A percentile compares a stretch with the other conserved stretches of the same genome.
These are phyloP conservation scores for Galeopterus variegatus DNA, from an alignment of 2,113 vertebrate genomes.

Conservation along the genomic window DNA sequence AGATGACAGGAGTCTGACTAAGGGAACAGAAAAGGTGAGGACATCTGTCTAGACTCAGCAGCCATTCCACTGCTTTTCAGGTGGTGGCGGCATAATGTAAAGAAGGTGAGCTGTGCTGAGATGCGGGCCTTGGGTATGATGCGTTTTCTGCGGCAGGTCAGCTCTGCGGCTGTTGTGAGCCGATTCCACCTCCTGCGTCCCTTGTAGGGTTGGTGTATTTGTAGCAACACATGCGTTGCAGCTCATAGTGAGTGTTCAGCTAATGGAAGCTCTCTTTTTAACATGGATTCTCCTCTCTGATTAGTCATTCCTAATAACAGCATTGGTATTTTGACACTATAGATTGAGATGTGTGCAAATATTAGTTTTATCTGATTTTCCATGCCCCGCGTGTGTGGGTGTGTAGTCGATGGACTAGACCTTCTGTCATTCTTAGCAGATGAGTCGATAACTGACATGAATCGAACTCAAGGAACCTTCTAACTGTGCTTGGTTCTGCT, in stretches of 20 bases:
- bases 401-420: accelerated
- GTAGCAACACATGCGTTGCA: accelerated
- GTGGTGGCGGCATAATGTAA: too few species aligned
- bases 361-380: neutral
- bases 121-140: too few species aligned
- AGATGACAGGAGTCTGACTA: neutral
- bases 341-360: neutral
- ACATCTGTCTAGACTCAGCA: neutral
- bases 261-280: neutral
- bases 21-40: neutral
- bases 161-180: neutral
- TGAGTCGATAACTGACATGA: too few species aligned
- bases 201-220: neutral
- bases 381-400: neutral
- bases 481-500: neutral
- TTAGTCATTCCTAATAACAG: neutral
- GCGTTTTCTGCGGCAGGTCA: neutral
- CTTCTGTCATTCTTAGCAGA: neutral
- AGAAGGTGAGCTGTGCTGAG: neutral
- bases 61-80: neutral
- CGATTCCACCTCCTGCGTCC: neutral
- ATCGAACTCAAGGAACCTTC: neutral
- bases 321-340: accelerated
- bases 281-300: neutral
- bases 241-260: accelerated